These are phyloP conservation scores for Tachina grossa DNA, from an alignment of 2,888 invertebrate species.

Conservation along the genomic window DNA sequence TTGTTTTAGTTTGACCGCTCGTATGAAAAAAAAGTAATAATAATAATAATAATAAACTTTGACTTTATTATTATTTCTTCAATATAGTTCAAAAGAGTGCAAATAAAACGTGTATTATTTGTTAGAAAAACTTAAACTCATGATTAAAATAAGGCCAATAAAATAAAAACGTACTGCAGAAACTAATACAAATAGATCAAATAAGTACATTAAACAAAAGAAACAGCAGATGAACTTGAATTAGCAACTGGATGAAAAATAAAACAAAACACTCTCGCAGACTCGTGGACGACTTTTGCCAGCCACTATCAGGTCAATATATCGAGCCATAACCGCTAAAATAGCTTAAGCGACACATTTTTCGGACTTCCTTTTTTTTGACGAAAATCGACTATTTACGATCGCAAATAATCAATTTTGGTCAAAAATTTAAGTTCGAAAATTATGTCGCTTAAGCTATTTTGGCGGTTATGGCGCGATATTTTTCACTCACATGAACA, in stretches of 20 bases:
- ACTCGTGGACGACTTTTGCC: constrained; percentile 63
- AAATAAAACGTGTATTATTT: not conserved
- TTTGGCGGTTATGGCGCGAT: too few relatives aligned
- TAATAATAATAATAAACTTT: not conserved
- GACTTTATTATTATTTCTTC: not conserved
- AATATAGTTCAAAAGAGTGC: not conserved
- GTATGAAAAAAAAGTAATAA: too few relatives aligned
- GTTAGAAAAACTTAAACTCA: not conserved
- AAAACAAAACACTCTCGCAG: constrained; percentile 44
- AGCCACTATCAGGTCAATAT: constrained; percentile 57
- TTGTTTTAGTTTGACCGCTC: too few relatives aligned
- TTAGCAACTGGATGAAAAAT: constrained; percentile 31
- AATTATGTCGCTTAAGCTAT: too few relatives aligned
- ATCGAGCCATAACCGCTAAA: too few relatives aligned
- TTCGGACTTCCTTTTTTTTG: too few relatives aligned
- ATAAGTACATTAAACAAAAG: not conserved
- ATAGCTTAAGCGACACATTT: too few relatives aligned
- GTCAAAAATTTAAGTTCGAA: too few relatives aligned
- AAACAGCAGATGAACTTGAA: constrained; percentile 54
- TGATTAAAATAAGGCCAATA: constrained; percentile 52
- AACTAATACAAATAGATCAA: constrained; percentile 30
- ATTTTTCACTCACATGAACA: constrained; percentile 14
- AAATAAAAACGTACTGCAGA: constrained; percentile 20
- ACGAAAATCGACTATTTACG: too few relatives aligned
- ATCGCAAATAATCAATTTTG: too few relatives aligned